phyloP scores from a whole-genome alignment of 2,888 invertebrate species.

The Biston betularia region DNA sequence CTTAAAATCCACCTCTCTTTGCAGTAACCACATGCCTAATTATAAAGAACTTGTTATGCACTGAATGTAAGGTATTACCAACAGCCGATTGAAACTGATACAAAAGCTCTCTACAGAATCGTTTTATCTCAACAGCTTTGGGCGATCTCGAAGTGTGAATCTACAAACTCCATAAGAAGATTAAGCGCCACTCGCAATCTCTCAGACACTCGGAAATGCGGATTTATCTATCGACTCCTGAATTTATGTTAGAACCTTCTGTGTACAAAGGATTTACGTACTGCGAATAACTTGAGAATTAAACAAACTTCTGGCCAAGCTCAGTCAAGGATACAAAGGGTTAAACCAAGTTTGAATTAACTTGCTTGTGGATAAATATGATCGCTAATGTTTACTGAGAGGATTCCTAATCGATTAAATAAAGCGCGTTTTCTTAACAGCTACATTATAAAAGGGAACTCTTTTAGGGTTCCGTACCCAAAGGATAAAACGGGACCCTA shows the following conservation, averaged over 20 bases:
- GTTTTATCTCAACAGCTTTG: constrained; percentile 49
- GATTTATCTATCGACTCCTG: constrained; percentile 55
- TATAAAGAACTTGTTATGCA: not conserved
- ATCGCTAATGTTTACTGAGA: not conserved
- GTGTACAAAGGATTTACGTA: constrained; percentile 40
- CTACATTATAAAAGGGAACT: too few relatives aligned
- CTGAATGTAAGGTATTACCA: constrained; percentile 1
- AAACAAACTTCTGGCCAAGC: constrained; percentile 35
- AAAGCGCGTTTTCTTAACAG: too few relatives aligned
- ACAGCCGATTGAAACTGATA: constrained; percentile 31
- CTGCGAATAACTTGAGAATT: constrained; percentile 38
- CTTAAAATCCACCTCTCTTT: too few relatives aligned
- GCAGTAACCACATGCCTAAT: too few relatives aligned
- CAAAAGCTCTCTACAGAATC: constrained; percentile 44
- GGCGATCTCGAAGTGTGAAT: constrained; percentile 45
- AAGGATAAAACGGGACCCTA: too few relatives aligned
- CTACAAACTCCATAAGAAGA: constrained; percentile 55
- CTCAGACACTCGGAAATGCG: constrained; percentile 36
- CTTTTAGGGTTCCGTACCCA: too few relatives aligned
- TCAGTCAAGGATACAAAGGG: constrained; percentile 24
- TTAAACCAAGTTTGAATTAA: constrained; percentile 19
- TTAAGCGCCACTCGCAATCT: constrained; percentile 48
- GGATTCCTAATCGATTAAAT: not conserved
- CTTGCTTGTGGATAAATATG: constrained; percentile 7
- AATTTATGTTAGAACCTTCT: constrained; percentile 48